Conservation (phyloP, 2,888 invertebrate species). For the Tipula vernalis region DNA sequence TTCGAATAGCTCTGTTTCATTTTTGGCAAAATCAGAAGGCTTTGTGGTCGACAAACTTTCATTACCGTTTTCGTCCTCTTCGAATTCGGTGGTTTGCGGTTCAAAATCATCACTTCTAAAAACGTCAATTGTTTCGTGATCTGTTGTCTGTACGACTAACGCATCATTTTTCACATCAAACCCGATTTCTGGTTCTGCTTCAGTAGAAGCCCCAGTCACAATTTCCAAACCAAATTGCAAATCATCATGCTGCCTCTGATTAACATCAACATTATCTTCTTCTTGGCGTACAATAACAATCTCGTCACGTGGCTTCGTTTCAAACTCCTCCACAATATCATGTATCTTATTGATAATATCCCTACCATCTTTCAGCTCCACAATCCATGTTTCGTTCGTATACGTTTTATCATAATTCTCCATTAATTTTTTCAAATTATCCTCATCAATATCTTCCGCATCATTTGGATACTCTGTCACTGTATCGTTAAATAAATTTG, state of each 20-base stretch:
- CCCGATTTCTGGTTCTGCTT: background rate
- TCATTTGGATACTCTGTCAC: background rate
- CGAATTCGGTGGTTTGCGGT: background rate
- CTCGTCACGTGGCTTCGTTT: background rate
- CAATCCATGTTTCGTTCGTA: background rate
- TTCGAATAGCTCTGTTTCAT: background rate
- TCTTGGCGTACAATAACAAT: background rate
- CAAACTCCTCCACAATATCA: constrained; percentile 7
- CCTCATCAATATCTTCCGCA: background rate
- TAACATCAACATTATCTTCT: background rate
- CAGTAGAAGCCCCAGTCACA: background rate
- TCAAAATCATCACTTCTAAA: background rate
- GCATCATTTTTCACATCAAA: background rate
- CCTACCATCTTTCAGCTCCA: background rate
- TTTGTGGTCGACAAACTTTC: too few species aligned
- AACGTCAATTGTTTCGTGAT: background rate
- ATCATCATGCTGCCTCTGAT: background rate
- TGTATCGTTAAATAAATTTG: background rate
- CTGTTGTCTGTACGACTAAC: background rate
- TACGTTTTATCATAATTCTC: constrained; percentile 1
- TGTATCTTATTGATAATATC: background rate
- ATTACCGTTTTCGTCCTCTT: too few species aligned
- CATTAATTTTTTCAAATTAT: background rate
- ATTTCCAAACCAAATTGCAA: background rate
- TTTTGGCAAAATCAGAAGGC: background rate